A percentile compares a stretch with the other conserved stretches of the same genome.
Evolutionary conservation across 2,113 vertebrate species (phyloP).

Genomic region (Myxocyprinus asiaticus): DNA sequence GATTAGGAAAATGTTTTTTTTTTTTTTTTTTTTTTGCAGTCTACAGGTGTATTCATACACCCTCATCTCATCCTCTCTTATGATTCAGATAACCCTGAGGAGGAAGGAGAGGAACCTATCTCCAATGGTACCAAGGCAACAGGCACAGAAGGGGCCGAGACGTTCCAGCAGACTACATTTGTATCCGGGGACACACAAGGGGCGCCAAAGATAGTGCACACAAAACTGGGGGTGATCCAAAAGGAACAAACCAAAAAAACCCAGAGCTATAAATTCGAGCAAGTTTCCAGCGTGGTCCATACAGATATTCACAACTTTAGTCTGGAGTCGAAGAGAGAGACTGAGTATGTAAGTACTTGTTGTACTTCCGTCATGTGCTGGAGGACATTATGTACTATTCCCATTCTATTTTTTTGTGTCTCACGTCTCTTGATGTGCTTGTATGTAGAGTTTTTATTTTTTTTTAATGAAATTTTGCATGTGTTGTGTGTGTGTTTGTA

Average conservation of each 20-base stretch:
- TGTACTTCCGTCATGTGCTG: too few species aligned
- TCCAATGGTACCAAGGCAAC: conserved; percentile 60
- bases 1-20: too few species aligned
- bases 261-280: conserved; percentile 87
- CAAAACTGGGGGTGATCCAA: conserved; percentile 80
- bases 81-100: conserved; percentile 78
- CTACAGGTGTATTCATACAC: neutral
- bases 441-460: too few species aligned
- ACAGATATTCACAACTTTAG: conserved; percentile 90
- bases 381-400: too few species aligned
- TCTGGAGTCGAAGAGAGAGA: conserved; percentile 88
- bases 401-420: too few species aligned
- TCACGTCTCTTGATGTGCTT: too few species aligned
- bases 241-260: conserved; percentile 86
- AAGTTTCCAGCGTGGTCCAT: conserved; percentile 77
- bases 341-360: conserved; percentile 86
- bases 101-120: conserved; percentile 76
- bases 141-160: conserved; percentile 38
- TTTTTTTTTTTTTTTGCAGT: too few species aligned
- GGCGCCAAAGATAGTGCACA: conserved; percentile 61
- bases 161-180: neutral
- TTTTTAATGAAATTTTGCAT: too few species aligned
- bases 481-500: conserved; percentile 24
- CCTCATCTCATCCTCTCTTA: conserved; percentile 29
- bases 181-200: conserved; percentile 66